phyloP scores from a whole-genome alignment of 1,140 invertebrate genomes.

The Drosophila obscura region DNA sequence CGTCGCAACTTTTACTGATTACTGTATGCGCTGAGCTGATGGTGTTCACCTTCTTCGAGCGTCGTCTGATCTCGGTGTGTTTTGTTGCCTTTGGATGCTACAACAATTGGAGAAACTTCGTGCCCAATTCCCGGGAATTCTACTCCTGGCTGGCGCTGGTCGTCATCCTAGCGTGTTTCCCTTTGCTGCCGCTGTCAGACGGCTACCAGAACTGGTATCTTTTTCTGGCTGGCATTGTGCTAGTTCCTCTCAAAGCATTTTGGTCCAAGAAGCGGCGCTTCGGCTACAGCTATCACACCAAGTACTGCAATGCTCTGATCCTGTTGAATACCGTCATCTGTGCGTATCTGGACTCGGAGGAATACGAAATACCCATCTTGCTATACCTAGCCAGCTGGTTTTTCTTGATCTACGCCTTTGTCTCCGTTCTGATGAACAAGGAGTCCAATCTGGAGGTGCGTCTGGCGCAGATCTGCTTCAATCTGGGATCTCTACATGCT shows the following conservation, averaged over 20 bases:
- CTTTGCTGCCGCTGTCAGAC: conserved; percentile 87
- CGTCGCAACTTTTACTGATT: conserved; percentile 48
- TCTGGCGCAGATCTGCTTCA: conserved; percentile 84
- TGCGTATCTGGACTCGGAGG: conserved; percentile 47
- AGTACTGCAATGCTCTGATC: conserved; percentile 44
- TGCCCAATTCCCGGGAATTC: conserved; percentile 13
- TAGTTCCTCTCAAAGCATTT: conserved; percentile 40
- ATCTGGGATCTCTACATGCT: conserved; percentile 85
- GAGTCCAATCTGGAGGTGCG: conserved; percentile 83
- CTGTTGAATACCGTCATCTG: conserved; percentile 49
- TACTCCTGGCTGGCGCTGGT: conserved; percentile 51
- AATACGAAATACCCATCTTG: conserved; percentile 80
- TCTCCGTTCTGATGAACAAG: conserved; percentile 73
- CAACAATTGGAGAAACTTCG: conserved; percentile 45
- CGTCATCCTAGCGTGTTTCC: conserved; percentile 86
- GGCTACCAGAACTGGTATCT: conserved; percentile 85
- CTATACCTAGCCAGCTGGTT: conserved; percentile 85
- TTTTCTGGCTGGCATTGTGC: conserved; percentile 83
- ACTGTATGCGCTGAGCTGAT: conserved; percentile 69
- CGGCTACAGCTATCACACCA: conserved; percentile 35
- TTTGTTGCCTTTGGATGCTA: conserved; percentile 61
- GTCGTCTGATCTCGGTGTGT: conserved; percentile 64
- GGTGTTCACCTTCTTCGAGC: conserved; percentile 83
- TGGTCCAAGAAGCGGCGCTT: conserved; percentile 19
- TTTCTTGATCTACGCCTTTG: conserved; percentile 60